A percentile compares a stretch with the other conserved stretches of the same genome.
Conservation (phyloP, 1,140 invertebrate species). For the Heliconius hermathena region DNA sequence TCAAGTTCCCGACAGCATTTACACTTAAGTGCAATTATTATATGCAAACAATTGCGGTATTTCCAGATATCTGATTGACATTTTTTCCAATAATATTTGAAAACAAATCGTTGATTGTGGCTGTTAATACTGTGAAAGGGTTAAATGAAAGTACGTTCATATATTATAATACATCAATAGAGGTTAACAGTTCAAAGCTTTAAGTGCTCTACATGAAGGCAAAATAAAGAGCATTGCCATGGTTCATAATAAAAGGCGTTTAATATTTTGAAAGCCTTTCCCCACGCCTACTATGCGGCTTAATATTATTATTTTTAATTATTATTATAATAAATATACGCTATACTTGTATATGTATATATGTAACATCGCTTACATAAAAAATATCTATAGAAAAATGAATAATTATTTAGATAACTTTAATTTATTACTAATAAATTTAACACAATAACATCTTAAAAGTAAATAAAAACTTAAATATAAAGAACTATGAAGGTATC, state of each 20-base stretch:
- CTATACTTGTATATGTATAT: neutral
- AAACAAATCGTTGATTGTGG: conserved; percentile 23
- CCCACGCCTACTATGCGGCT: neutral
- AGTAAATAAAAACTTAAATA: no score
- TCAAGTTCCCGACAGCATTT: conserved; percentile 62
- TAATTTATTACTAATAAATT: no score
- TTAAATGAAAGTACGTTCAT: conserved; percentile 9
- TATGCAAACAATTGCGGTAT: conserved; percentile 36
- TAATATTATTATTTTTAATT: neutral
- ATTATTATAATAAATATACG: neutral
- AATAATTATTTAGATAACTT: no score
- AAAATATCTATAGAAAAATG: no score
- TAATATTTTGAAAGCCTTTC: conserved; percentile 3
- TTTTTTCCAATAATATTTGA: conserved; percentile 39
- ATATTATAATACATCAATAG: conserved; percentile 16
- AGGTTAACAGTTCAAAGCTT: conserved; percentile 23
- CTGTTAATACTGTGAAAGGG: conserved; percentile 23
- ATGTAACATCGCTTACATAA: no score
- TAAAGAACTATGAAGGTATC: no score
- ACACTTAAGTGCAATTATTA: conserved; percentile 52
- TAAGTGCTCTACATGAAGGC: conserved; percentile 20
- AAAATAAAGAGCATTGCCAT: conserved; percentile 13
- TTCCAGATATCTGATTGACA: conserved; percentile 41
- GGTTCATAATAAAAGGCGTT: conserved; percentile 5
- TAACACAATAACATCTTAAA: no score